phyloP scores from a whole-genome alignment of 2,888 invertebrate species.

The Lapara coniferarum region DNA sequence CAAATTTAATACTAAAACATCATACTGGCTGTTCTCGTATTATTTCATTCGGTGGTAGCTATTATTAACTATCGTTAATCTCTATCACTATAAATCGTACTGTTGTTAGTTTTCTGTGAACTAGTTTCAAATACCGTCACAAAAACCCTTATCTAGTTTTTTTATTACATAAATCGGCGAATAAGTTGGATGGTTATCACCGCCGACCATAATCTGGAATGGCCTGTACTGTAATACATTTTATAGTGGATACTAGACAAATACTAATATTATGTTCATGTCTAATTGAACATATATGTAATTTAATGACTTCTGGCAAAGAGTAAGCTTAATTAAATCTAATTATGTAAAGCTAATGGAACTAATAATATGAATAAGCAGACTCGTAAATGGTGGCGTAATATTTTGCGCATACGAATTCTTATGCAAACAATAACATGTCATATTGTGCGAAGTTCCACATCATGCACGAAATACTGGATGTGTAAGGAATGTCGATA shows the following conservation, averaged over 20 bases:
- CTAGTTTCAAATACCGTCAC: too few relatives aligned
- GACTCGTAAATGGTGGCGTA: conserved; percentile 12
- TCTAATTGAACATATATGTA: neutral
- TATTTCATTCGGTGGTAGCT: too few relatives aligned
- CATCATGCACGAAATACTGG: neutral
- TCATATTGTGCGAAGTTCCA: neutral
- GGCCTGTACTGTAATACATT: neutral
- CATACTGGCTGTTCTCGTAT: too few relatives aligned
- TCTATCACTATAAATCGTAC: too few relatives aligned
- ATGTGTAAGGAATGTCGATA: conserved; percentile 6
- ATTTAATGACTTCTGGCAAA: conserved; percentile 14
- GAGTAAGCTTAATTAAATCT: neutral
- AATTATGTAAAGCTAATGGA: conserved; percentile 7
- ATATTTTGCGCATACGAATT: neutral
- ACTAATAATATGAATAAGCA: conserved; percentile 15
- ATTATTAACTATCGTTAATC: too few relatives aligned
- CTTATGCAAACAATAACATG: neutral
- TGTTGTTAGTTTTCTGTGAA: too few relatives aligned
- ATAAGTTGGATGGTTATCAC: too few relatives aligned
- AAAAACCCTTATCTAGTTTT: too few relatives aligned
- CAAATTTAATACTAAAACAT: too few relatives aligned
- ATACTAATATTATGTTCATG: neutral
- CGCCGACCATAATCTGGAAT: neutral
- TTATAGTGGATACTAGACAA: neutral
- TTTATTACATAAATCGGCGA: too few relatives aligned